These are phyloP conservation scores for Craseonycteris thonglongyai DNA, from an alignment of 2,113 vertebrate genomes.

Conservation along the genomic window DNA sequence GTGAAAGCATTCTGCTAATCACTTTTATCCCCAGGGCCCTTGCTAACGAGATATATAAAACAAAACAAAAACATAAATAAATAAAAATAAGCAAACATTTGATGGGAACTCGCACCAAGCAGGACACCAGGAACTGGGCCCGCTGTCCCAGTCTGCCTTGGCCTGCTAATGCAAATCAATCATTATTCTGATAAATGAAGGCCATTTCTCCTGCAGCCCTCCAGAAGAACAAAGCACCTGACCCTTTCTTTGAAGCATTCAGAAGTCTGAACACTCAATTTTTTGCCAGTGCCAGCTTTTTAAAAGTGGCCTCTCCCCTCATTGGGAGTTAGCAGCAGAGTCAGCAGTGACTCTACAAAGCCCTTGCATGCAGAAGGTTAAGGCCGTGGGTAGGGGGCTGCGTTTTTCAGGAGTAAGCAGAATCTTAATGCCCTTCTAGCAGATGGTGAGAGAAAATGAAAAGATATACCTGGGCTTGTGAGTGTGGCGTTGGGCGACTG, in stretches of 20 bases:
- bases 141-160: not conserved
- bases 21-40: not conserved
- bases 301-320: conserved; percentile 61
- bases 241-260: conserved; percentile 37
- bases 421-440: conserved; percentile 73
- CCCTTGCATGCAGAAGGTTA: conserved; percentile 38
- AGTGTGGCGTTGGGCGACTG: not conserved
- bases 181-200: conserved; percentile 20
- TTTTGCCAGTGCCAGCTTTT: conserved; percentile 43
- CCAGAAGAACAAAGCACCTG: not conserved
- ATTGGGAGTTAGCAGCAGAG: conserved; percentile 56
- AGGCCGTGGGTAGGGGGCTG: conserved; percentile 53
- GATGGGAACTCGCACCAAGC: not conserved
- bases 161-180: not conserved
- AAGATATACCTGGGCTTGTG: conserved; percentile 38
- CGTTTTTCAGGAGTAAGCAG: conserved; percentile 74
- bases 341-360: conserved; percentile 72
- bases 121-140: not conserved
- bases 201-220: not conserved
- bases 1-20: not conserved
- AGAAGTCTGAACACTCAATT: conserved; percentile 53
- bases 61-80: no score
- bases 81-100: not conserved
- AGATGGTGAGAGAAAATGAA: conserved; percentile 67
- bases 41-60: not conserved